These are phyloP conservation scores for Eira barbara DNA, from an alignment of 2,113 vertebrate species.

Conservation along the genomic window DNA sequence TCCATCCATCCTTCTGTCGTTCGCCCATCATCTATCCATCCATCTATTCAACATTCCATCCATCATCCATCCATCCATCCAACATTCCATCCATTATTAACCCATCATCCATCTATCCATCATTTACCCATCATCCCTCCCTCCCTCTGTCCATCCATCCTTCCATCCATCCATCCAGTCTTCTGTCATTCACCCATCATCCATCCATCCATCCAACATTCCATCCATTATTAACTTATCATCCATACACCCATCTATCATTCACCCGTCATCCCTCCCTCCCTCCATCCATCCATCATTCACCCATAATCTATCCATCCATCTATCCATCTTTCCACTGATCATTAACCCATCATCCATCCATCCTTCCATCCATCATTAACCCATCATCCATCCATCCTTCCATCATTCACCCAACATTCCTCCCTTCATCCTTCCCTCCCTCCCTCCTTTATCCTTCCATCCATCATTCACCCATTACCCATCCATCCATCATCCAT, in stretches of 20 bases:
- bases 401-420: not conserved
- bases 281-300: no score
- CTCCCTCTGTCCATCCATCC: no score
- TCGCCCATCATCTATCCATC: not conserved
- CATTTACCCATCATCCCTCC: no score
- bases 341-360: not conserved
- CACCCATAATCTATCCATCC: not conserved
- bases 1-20: not conserved
- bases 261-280: no score
- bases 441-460: no score
- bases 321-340: no score
- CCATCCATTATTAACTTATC: not conserved
- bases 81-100: no score
- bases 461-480: not conserved
- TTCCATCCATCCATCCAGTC: not conserved
- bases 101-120: fast-evolving
- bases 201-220: no score
- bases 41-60: not conserved
- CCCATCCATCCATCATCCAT: no score
- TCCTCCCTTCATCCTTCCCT: no score
- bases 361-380: not conserved
- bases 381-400: not conserved
- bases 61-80: not conserved
- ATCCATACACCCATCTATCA: not conserved
- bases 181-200: no score